phyloP scores from a whole-genome alignment of 92 coral and sea anemone genomes.

The Pocillopora meandrina region DNA sequence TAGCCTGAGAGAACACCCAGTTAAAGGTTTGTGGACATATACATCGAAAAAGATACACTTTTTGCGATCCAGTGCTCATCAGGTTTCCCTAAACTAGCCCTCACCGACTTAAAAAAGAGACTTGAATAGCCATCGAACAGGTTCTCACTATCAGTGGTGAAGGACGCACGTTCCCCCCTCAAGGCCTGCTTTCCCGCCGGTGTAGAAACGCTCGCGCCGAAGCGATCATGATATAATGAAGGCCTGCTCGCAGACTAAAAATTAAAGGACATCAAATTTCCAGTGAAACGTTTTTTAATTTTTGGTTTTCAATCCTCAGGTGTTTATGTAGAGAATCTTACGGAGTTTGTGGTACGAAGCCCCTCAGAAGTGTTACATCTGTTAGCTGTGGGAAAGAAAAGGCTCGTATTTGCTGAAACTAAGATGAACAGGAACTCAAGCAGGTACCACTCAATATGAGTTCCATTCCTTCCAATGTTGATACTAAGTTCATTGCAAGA shows the following conservation, averaged over 20 bases:
- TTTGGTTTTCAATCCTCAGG: constrained; percentile 44
- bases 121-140: no score
- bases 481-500: no score
- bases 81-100: no score
- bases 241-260: no score
- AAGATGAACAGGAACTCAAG: constrained; percentile 99
- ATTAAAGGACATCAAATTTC: background rate
- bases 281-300: background rate
- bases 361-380: constrained; percentile 82
- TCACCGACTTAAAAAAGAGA: no score
- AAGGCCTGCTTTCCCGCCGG: no score
- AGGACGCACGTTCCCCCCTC: no score
- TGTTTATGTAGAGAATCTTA: constrained; percentile 93
- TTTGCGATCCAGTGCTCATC: no score
- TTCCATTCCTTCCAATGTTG: background rate
- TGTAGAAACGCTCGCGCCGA: no score
- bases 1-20: constrained; percentile 89
- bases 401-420: constrained; percentile 94
- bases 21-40: constrained; percentile 67
- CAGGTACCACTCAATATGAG: constrained; percentile 61
- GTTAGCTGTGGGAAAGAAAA: constrained; percentile 87
- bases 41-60: background rate
- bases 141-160: no score
- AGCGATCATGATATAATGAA: no score
- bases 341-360: constrained; percentile 92